A percentile compares a stretch with the other conserved stretches of the same genome.
phyloP scores from a whole-genome alignment of 2,888 invertebrate genomes.

The Osedax fenrisi region DNA sequence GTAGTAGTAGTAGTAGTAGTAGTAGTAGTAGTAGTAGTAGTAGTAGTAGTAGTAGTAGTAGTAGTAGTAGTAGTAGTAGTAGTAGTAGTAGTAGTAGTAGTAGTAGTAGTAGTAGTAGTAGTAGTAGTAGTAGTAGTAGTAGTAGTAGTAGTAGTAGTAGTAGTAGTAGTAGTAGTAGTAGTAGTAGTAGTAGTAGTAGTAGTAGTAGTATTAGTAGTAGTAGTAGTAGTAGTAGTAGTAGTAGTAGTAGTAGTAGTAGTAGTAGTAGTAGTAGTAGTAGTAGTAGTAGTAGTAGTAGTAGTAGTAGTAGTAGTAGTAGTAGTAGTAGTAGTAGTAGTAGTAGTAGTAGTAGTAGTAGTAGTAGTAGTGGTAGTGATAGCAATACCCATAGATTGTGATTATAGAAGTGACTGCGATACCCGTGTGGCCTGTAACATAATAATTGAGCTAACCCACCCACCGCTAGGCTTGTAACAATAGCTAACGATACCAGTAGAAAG shows the following conservation, averaged over 20 bases:
- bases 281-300: neutral
- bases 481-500: too few species aligned
- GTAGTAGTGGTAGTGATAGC: neutral
- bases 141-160: neutral
- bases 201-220: neutral
- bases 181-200: neutral
- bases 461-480: too few species aligned
- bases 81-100: neutral
- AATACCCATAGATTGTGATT: neutral
- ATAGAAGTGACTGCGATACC: too few species aligned
- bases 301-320: neutral
- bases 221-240: neutral
- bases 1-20: neutral
- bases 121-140: neutral
- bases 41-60: neutral
- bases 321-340: neutral
- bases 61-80: neutral
- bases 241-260: neutral
- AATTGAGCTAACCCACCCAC: too few species aligned
- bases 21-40: neutral
- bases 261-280: neutral
- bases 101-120: neutral
- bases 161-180: neutral
- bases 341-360: neutral
- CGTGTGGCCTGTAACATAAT: too few species aligned